phyloP scores from a whole-genome alignment of 2,797 vertebrate species.

The Babyrousa celebensis region DNA sequence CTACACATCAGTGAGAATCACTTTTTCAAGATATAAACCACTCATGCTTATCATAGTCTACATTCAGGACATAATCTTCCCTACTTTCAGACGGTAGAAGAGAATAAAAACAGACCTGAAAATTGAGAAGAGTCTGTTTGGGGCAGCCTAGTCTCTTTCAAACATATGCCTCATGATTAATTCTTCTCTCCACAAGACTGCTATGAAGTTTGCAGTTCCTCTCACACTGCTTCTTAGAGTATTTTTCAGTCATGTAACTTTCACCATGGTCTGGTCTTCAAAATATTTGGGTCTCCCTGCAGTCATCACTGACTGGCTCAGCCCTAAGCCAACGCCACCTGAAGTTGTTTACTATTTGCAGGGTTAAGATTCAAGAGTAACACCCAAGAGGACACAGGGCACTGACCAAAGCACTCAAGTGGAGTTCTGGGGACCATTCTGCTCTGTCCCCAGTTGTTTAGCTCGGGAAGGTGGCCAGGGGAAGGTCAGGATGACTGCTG shows the following conservation, averaged over 20 bases:
- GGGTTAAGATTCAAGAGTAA: background rate
- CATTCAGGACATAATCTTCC: conserved; percentile 68
- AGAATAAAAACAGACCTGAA: conserved; percentile 70
- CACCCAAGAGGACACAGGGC: background rate
- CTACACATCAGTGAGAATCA: conserved; percentile 66
- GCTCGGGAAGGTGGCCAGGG: background rate
- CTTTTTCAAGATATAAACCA: conserved; percentile 71
- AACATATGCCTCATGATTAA: conserved; percentile 73
- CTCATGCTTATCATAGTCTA: conserved; percentile 46
- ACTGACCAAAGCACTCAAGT: background rate
- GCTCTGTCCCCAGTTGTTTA: background rate
- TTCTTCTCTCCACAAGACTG: conserved; percentile 73
- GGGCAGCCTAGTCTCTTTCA: conserved; percentile 63
- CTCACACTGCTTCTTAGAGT: conserved; percentile 44
- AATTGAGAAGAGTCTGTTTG: conserved; percentile 57
- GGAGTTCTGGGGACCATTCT: background rate
- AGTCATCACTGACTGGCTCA: background rate
- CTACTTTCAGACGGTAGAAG: conserved; percentile 50
- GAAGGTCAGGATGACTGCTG: background rate
- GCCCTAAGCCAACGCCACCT: background rate
- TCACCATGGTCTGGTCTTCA: conserved; percentile 63
- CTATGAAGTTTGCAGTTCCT: conserved; percentile 69
- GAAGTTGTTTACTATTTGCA: background rate
- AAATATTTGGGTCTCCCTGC: conserved; percentile 29
- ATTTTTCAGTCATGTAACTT: conserved; percentile 46